Percentiles rank a stretch among this genome's conserved stretches.
These are phyloP conservation scores for Nothoprocta perdicaria DNA, from an alignment of 2,113 vertebrate species.

Conservation along the genomic window DNA sequence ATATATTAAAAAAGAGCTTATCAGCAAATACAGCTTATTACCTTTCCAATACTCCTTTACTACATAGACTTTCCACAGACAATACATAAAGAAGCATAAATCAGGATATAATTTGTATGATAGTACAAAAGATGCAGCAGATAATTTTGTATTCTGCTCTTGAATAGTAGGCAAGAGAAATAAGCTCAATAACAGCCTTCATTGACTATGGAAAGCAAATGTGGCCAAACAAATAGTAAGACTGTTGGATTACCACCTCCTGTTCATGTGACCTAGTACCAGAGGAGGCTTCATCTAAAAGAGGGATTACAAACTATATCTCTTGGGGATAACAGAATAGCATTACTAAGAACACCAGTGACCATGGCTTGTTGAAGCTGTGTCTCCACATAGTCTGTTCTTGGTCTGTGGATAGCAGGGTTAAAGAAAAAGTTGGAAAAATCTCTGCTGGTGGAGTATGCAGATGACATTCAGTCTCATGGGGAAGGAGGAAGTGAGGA, in stretches of 20 bases:
- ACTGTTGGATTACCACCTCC: not conserved
- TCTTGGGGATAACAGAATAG: not conserved
- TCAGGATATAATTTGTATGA: accelerated
- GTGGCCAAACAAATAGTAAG: not conserved
- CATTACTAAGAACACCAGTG: not conserved
- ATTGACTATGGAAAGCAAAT: not conserved
- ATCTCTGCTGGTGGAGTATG: not conserved
- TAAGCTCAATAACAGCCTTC: not conserved
- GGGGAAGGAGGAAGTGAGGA: not conserved
- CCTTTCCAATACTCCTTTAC: not conserved
- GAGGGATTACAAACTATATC: not conserved
- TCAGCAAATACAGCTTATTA: not conserved
- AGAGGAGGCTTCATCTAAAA: not conserved
- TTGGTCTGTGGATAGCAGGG: not conserved
- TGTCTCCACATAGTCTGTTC: not conserved
- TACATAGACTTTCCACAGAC: not conserved
- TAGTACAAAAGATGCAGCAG: not conserved
- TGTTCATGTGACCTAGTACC: not conserved
- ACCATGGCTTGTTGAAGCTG: too few relatives aligned
- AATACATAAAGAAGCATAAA: not conserved
- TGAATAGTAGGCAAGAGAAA: not conserved
- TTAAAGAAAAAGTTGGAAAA: not conserved
- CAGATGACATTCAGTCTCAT: not conserved
- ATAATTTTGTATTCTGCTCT: not conserved
- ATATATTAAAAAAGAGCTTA: not conserved